Evolutionary conservation across 1,140 invertebrate genomes (phyloP).

Genomic region (Tribolium madens): DNA sequence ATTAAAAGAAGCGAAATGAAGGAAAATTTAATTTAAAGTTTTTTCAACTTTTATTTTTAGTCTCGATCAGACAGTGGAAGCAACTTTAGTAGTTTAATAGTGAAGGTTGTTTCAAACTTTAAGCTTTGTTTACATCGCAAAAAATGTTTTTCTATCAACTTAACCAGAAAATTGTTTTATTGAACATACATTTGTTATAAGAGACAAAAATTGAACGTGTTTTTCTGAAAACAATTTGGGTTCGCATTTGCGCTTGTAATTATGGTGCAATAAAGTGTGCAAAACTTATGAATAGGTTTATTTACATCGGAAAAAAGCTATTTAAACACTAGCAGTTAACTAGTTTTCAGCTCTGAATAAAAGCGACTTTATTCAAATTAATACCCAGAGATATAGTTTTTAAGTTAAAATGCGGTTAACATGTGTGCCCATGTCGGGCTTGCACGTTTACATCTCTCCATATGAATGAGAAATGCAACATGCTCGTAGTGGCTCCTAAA

Average conservation of each 20-base stretch:
- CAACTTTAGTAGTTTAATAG: background rate
- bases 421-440: slow-evolving; percentile 9
- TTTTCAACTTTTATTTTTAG: background rate
- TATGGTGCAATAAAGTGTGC: background rate
- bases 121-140: background rate
- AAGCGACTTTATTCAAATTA: slow-evolving; percentile 32
- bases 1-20: background rate
- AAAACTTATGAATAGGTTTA: background rate
- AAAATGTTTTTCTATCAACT: background rate
- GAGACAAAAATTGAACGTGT: background rate
- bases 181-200: background rate
- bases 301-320: background rate
- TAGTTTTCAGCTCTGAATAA: slow-evolving; percentile 16
- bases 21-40: background rate
- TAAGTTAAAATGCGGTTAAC: slow-evolving; percentile 30
- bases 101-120: background rate
- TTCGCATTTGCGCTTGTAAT: background rate
- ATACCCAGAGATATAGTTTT: slow-evolving; percentile 28
- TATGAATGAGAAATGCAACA: slow-evolving; percentile 36
- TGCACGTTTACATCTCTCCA: slow-evolving; percentile 35
- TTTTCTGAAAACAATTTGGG: background rate
- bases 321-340: slow-evolving; percentile 25
- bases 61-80: background rate
- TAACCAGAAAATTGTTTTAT: background rate
- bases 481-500: slow-evolving; percentile 14